phyloP scores from a whole-genome alignment of 2,888 invertebrate genomes.

The Cylindroiulus punctatus region DNA sequence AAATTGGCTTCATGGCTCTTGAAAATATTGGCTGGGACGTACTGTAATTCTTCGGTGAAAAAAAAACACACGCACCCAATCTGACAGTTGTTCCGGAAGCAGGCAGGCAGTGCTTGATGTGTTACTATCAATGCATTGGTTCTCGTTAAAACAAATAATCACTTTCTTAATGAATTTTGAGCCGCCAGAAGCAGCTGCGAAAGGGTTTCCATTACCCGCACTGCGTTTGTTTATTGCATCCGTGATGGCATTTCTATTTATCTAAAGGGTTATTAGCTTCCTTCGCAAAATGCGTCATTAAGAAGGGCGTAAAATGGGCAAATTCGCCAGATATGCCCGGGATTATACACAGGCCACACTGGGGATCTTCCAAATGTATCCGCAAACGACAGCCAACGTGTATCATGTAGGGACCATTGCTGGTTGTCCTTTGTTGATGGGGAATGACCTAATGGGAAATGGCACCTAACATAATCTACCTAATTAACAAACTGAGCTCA shows the following conservation, averaged over 20 bases:
- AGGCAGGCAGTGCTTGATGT: background rate
- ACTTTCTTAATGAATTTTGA: background rate
- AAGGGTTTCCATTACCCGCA: background rate
- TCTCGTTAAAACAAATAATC: background rate
- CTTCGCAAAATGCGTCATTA: slow-evolving; percentile 2
- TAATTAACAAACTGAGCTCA: too few relatives aligned
- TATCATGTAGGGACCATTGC: background rate
- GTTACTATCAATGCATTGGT: background rate
- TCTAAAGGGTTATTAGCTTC: slow-evolving; percentile 11
- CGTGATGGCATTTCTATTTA: slow-evolving; percentile 11
- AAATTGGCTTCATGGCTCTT: background rate
- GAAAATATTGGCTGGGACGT: background rate
- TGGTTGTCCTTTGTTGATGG: background rate
- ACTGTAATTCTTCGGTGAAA: background rate
- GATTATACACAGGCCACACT: background rate
- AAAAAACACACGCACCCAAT: background rate
- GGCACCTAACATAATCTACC: background rate
- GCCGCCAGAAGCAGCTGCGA: background rate
- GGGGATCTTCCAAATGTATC: background rate
- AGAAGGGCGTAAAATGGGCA: background rate
- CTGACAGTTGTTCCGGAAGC: background rate
- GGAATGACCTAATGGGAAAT: background rate
- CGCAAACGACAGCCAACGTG: background rate
- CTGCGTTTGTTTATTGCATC: slow-evolving; percentile 18
- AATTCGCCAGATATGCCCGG: background rate